Evolutionary conservation across 2,113 vertebrate genomes (phyloP).

Genomic region (Uropsilus gracilis): DNA sequence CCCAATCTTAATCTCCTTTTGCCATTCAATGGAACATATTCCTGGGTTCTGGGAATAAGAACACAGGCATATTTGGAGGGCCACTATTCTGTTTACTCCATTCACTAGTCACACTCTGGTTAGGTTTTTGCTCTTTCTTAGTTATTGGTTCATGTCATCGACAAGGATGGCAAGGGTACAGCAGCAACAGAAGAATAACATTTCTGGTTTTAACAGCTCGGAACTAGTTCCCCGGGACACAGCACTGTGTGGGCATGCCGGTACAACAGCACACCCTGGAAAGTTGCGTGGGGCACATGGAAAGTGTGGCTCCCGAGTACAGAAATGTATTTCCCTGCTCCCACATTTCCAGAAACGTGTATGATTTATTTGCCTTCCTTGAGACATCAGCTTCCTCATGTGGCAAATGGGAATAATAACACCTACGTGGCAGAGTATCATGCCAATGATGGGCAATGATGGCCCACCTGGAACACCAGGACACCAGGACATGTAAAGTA

Average conservation of each 20-base stretch:
- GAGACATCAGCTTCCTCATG: not conserved
- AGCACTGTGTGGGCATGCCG: not conserved
- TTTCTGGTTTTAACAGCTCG: not conserved
- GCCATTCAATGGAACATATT: not conserved
- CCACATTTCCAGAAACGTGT: not conserved
- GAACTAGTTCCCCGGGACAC: not conserved
- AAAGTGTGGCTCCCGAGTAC: not conserved
- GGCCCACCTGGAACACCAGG: too few species aligned
- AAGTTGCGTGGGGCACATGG: not conserved
- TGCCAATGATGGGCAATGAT: too few species aligned
- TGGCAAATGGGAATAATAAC: not conserved
- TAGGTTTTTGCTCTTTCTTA: conserved; percentile 42
- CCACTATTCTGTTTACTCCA: not conserved
- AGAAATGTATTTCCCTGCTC: not conserved
- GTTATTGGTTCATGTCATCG: conserved; percentile 13
- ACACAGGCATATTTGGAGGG: not conserved
- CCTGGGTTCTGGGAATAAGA: not conserved
- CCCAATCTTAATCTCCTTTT: not conserved
- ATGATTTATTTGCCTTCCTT: conserved; percentile 8
- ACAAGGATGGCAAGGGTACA: not conserved
- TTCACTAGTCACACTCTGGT: not conserved
- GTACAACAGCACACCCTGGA: not conserved
- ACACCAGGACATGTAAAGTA: too few species aligned
- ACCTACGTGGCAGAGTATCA: not conserved
- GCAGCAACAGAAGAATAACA: not conserved